Conservation (phyloP, 2,113 vertebrate genomes). For the Mormoops blainvillei region DNA sequence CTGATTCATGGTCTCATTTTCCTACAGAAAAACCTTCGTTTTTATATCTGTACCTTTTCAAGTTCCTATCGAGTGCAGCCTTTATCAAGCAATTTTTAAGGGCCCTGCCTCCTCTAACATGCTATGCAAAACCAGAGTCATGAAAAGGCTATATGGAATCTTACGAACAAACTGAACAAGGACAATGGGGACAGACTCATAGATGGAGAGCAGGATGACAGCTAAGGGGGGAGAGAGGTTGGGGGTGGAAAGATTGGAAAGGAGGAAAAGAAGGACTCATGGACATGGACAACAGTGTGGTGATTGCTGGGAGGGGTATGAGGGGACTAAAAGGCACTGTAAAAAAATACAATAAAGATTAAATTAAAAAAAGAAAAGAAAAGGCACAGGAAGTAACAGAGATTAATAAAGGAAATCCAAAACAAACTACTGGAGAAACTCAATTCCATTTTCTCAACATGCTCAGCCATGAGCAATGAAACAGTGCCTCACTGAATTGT, state of each 20-base stretch:
- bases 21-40: background rate
- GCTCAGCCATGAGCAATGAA: slow-evolving; percentile 6
- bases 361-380: no score
- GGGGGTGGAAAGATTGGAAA: no score
- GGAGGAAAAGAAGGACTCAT: no score
- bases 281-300: no score
- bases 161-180: no score
- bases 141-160: background rate
- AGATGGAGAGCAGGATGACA: no score
- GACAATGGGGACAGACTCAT: no score
- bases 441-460: slow-evolving; percentile 42
- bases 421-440: slow-evolving; percentile 32
- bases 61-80: background rate
- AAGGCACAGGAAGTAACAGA: background rate
- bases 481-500: slow-evolving; percentile 15
- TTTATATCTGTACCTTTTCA: background rate
- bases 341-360: no score
- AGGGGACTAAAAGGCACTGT: no score
- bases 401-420: slow-evolving; percentile 38
- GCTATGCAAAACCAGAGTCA: background rate
- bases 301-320: no score
- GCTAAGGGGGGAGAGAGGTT: no score
- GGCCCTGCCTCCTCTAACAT: background rate
- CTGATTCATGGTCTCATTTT: background rate
- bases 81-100: background rate